phyloP scores from a whole-genome alignment of 2,888 invertebrate species.

The Spodoptera picta region DNA sequence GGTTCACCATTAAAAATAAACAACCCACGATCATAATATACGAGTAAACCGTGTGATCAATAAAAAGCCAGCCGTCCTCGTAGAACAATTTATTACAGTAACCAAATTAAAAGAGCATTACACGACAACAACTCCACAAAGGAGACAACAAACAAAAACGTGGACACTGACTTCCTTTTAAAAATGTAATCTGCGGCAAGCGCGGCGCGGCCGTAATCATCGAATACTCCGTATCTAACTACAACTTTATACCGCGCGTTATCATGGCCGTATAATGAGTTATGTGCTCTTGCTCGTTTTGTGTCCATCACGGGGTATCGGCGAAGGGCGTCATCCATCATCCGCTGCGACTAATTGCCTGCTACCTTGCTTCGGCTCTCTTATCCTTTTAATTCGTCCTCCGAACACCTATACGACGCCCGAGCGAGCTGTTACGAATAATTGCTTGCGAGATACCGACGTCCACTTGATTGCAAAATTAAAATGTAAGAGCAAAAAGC shows the following conservation, averaged over 20 bases:
- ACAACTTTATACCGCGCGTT: conserved; percentile 83
- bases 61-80: conserved; percentile 32
- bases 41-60: conserved; percentile 42
- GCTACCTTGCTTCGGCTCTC: conserved; percentile 85
- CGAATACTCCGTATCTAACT: conserved; percentile 81
- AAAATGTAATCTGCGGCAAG: conserved; percentile 73
- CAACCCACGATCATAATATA: conserved; percentile 13
- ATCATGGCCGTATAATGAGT: conserved; percentile 87
- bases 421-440: conserved; percentile 75
- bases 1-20: conserved; percentile 18
- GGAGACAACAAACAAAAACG: conserved; percentile 61
- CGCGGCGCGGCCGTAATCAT: conserved; percentile 72
- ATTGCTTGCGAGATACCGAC: conserved; percentile 77
- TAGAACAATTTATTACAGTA: conserved; percentile 60
- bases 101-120: conserved; percentile 67
- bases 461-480: conserved; percentile 75
- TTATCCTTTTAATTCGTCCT: conserved; percentile 86
- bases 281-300: conserved; percentile 81
- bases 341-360: conserved; percentile 85
- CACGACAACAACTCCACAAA: conserved; percentile 62
- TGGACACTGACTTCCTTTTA: conserved; percentile 65
- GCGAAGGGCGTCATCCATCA: conserved; percentile 84
- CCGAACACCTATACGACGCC: conserved; percentile 73
- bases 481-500: conserved; percentile 71
- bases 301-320: conserved; percentile 79